Conservation (phyloP, 1,140 invertebrate genomes). For the Ips nitidus region DNA sequence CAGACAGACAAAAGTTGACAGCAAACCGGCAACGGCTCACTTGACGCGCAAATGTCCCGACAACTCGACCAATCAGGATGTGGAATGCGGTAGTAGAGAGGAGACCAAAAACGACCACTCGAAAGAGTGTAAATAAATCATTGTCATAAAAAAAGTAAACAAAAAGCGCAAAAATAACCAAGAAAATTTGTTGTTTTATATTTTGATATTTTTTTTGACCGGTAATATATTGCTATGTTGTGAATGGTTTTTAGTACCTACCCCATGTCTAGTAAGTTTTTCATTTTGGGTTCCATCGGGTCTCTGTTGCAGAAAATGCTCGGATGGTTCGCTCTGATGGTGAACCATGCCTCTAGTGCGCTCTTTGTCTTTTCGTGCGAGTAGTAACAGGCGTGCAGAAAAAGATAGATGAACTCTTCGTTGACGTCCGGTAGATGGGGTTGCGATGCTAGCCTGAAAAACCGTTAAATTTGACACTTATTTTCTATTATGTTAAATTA, state of each 20-base stretch:
- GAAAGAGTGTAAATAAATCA: too few species aligned
- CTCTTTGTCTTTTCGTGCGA: conserved; percentile 60
- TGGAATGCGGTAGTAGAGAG: too few species aligned
- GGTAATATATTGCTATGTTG: too few species aligned
- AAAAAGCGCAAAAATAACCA: too few species aligned
- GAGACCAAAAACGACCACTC: too few species aligned
- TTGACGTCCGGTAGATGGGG: conserved; percentile 60
- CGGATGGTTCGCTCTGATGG: conserved; percentile 56
- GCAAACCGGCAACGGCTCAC: too few species aligned
- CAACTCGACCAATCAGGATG: too few species aligned
- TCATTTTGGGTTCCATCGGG: conserved; percentile 53
- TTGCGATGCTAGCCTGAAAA: conserved; percentile 60
- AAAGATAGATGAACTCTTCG: conserved; percentile 60
- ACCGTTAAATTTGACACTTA: conserved; percentile 20
- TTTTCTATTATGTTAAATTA: background rate
- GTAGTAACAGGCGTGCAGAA: conserved; percentile 62
- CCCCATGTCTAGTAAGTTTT: conserved; percentile 57
- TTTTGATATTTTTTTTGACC: too few species aligned
- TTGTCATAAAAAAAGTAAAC: too few species aligned
- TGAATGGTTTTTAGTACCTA: conserved; percentile 45
- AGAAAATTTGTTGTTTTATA: too few species aligned
- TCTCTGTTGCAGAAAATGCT: conserved; percentile 59
- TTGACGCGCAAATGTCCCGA: too few species aligned
- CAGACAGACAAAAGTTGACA: background rate
- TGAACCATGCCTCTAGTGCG: conserved; percentile 62